Evolutionary conservation across 2,113 vertebrate genomes (phyloP).

Genomic region (Colinus virginianus): DNA sequence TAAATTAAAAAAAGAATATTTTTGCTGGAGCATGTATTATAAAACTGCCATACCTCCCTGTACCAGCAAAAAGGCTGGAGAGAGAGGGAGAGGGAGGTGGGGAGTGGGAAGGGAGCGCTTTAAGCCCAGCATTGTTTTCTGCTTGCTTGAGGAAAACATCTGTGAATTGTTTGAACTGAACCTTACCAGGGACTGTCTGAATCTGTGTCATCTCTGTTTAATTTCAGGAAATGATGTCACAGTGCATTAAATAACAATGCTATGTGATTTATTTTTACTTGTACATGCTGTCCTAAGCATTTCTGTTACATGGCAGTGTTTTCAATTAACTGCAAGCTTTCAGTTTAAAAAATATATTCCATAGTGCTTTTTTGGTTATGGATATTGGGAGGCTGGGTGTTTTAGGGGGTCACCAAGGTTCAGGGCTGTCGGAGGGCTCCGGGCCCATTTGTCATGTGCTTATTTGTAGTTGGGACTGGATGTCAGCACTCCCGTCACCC

Average conservation of each 20-base stretch:
- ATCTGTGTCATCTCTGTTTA: conserved; percentile 84
- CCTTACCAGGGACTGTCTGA: conserved; percentile 75
- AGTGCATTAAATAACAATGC: conserved; percentile 80
- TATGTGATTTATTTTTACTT: conserved; percentile 79
- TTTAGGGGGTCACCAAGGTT: conserved; percentile 86
- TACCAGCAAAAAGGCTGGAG: not conserved
- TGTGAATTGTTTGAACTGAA: conserved; percentile 88
- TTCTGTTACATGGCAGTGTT: conserved; percentile 74
- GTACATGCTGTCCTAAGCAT: conserved; percentile 80
- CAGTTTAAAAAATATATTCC: conserved; percentile 58
- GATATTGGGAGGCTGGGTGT: conserved; percentile 29
- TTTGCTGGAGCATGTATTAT: conserved; percentile 47
- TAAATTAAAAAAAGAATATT: conserved; percentile 76
- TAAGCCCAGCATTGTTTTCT: conserved; percentile 79
- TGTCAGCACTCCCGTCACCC: conserved; percentile 83
- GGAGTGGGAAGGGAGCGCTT: conserved; percentile 24
- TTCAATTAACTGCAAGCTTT: conserved; percentile 78
- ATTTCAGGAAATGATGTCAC: conserved; percentile 87
- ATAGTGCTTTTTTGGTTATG: conserved; percentile 37
- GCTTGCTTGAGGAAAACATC: conserved; percentile 85
- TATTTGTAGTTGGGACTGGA: conserved; percentile 85
- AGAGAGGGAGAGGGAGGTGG: not conserved
- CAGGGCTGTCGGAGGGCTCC: conserved; percentile 83
- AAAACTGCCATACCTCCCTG: conserved; percentile 46
- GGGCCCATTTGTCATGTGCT: conserved; percentile 90